Base-by-base conservation (phyloP, 2,888 invertebrate genomes). In the Celastrina argiolus region DNA sequence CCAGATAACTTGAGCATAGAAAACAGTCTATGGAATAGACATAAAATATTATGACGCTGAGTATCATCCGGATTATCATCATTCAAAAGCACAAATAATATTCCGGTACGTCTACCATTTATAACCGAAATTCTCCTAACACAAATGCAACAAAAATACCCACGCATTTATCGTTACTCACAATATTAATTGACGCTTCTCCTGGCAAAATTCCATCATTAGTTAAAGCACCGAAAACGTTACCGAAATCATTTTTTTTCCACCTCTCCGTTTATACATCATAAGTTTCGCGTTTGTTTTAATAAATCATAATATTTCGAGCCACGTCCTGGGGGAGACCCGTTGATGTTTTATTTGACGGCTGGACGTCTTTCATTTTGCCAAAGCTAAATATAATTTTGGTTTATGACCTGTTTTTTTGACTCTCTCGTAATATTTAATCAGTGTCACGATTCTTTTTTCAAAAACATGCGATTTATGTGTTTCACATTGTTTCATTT, bases 291-390 rank as follows among this genome's bases (percentile, higher is more conserved):
- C 70, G 71, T 73, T 74, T 74, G 71, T 75, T 75, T 75, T 73
- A 79, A 82, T 81, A 83, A 81, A 83, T 82, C 82, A 82, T 82
- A 78, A 79, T 81, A 77, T 80, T 79, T 76, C 76, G 69, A 73
- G 74, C 74, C 73, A 67, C 73, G 75, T 78, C 80, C 76, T 69
- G 64, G 65, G 76, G 81, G 80, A 81, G 78, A 79, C 78, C 72
- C 76, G 73, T 70, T 77, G 79, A 81, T 79, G 78, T 81, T 83
- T 82, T 83, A 83, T 84, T 83, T 82, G 85, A 82, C 81, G 77
- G 76, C 74, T 73, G 69, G 73, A 74, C 76, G 75, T 79, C 77
- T 77, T 76, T 74, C 74, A 74, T 70, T 72, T 72, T 67, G 70
- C 69, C 68, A 65, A 67, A 61, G 69, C 69, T 72, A 73, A 74